These are phyloP conservation scores for Margarornis squamiger DNA, from an alignment of 2,797 vertebrate species.

Conservation along the genomic window DNA sequence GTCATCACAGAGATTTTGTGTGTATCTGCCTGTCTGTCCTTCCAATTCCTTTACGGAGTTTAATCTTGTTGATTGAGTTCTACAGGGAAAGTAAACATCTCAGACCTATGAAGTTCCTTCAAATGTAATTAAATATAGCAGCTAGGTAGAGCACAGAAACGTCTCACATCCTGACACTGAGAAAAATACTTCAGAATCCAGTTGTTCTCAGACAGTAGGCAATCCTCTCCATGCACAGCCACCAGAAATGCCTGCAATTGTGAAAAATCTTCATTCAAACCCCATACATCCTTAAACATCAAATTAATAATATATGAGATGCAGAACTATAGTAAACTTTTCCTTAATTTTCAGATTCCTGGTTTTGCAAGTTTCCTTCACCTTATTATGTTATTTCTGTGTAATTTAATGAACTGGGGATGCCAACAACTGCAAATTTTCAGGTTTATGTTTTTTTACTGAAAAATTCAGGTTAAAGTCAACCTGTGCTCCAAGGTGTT, in stretches of 20 bases:
- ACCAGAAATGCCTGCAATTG: neutral
- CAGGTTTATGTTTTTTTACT: neutral
- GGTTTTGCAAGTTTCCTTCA: neutral
- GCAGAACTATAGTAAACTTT: neutral
- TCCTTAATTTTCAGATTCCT: neutral
- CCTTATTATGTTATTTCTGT: neutral
- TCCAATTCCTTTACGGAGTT: neutral
- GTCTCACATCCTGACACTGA: neutral
- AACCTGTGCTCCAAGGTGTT: neutral
- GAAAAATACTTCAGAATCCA: neutral
- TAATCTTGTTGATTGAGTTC: neutral
- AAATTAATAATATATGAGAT: neutral
- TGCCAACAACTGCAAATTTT: neutral
- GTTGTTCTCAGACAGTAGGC: neutral
- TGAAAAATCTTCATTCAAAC: neutral
- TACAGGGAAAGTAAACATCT: neutral
- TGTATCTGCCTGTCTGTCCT: neutral
- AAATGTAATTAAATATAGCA: conserved; percentile 13
- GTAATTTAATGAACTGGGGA: neutral
- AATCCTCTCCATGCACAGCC: neutral
- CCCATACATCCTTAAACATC: accelerated
- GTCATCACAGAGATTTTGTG: neutral
- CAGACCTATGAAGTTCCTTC: neutral
- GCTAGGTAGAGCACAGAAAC: neutral
- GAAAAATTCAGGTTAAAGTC: neutral